phyloP scores from a whole-genome alignment of 1,140 invertebrate genomes.

The Drosophila azteca region DNA sequence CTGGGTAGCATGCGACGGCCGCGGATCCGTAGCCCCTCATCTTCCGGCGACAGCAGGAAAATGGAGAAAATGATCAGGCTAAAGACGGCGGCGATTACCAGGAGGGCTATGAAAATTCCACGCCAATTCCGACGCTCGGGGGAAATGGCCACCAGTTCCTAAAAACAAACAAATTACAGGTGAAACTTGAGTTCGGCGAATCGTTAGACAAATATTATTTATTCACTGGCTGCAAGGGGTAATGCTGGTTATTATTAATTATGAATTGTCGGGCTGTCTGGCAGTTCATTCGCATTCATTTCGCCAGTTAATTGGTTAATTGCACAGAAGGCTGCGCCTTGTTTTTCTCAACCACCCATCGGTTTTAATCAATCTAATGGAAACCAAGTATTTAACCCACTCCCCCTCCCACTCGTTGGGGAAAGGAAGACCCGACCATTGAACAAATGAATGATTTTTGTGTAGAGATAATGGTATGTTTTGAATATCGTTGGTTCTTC shows the following conservation, averaged over 20 bases:
- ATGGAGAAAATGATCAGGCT: constrained; percentile 94
- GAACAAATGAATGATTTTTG: too few species aligned
- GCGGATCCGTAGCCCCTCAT: constrained; percentile 87
- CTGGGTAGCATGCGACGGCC: constrained; percentile 88
- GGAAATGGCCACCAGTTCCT: constrained; percentile 92
- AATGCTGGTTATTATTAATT: too few species aligned
- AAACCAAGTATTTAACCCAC: neutral
- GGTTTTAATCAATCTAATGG: constrained; percentile 45
- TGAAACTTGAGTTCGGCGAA: neutral
- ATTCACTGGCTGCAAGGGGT: too few species aligned
- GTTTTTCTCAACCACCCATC: constrained; percentile 9
- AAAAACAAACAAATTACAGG: constrained; percentile 8
- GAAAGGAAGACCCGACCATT: neutral
- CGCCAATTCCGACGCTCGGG: constrained; percentile 95
- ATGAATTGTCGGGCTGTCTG: too few species aligned
- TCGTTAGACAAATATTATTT: too few species aligned
- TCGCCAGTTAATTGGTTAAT: constrained; percentile 30
- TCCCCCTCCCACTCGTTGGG: too few species aligned
- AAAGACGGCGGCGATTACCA: constrained; percentile 94
- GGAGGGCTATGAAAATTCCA: constrained; percentile 93
- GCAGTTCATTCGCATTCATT: neutral
- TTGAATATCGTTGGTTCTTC: neutral
- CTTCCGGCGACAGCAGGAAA: constrained; percentile 90
- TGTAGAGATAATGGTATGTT: too few species aligned
- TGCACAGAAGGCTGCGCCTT: constrained; percentile 32